Conservation (phyloP, 1,140 invertebrate species). For the Trachelipus rathkii region DNA sequence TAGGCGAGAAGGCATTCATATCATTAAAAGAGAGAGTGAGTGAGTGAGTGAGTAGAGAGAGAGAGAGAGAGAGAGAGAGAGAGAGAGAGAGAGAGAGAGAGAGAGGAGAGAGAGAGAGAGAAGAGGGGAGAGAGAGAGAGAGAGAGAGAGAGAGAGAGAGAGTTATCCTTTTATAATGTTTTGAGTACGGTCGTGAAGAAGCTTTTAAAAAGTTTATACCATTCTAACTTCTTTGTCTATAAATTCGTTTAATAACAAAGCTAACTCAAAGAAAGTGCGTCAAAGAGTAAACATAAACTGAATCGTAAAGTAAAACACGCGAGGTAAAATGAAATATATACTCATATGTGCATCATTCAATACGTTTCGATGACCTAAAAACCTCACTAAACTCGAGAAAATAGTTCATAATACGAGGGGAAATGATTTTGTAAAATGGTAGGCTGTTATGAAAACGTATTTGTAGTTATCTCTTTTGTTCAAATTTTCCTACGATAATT, state of each 20-base stretch:
- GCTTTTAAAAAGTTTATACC: conserved; percentile 10
- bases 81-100: background rate
- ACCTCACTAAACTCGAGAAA: conserved; percentile 6
- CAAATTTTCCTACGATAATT: too few species aligned
- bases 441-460: too few species aligned
- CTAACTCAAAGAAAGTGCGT: background rate
- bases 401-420: background rate
- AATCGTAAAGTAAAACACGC: background rate
- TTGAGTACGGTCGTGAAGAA: conserved; percentile 8
- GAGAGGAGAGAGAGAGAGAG: background rate
- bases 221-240: background rate
- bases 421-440: background rate
- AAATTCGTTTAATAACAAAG: conserved; percentile 5
- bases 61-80: background rate
- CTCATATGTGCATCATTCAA: background rate
- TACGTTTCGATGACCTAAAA: background rate
- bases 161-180: conserved; percentile 1
- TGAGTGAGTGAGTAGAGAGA: background rate
- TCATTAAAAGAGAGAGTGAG: background rate
- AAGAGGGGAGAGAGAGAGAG: too few species aligned
- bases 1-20: conserved; percentile 3
- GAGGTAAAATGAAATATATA: background rate
- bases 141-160: background rate
- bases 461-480: too few species aligned
- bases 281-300: background rate